Base-by-base conservation (phyloP, 2,888 invertebrate species). In the Sisyra terminalis region DNA sequence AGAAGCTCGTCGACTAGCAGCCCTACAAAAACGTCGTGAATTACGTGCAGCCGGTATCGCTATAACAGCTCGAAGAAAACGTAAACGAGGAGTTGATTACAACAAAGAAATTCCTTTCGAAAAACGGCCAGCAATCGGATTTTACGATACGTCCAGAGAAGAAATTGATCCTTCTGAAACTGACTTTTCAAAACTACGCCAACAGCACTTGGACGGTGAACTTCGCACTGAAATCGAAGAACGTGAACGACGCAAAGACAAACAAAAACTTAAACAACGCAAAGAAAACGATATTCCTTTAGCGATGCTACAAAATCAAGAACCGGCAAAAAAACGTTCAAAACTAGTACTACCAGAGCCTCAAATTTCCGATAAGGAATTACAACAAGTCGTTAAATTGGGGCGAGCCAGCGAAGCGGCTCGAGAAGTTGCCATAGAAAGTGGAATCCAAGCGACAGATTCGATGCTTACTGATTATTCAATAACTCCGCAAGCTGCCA, bases 81-180 rank as follows among this genome's bases (percentile, higher is more conserved):
- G 76, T 56, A 79, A 90, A 58, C 80, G 92, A 9, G 90, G 92
- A 0, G 88, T 99, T 3, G 92, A 98, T 60, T 99, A 97, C 65
- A 96, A 96, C 60, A 75, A 84, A 0, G 98, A 99, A 65, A 84
- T 98, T 51, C 94, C 98, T 0, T 98, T 99, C 62, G 96, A 97
- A 57, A 96, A 97, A 64, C 73, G 76, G 31, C 93, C 96, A 0
- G 83, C 92, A 0, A 55, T 78, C 9, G 97, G 98, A 1, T 97
- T 98, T 63, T 92, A 93, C 57, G 94, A 98, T 59, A 96, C 97
- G 0, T 77, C 87, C 0, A 79, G 77, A 46, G 97, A 98, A 60
- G 70, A 71, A 1, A 79, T 89, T 24, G 90, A 93, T 57, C 88
- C 89, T 0, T 73, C 84, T 62, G 85, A 87, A 5, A 85, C 88